Conservation (phyloP, 2,888 invertebrate genomes). For the Myopa tessellatipennis region DNA sequence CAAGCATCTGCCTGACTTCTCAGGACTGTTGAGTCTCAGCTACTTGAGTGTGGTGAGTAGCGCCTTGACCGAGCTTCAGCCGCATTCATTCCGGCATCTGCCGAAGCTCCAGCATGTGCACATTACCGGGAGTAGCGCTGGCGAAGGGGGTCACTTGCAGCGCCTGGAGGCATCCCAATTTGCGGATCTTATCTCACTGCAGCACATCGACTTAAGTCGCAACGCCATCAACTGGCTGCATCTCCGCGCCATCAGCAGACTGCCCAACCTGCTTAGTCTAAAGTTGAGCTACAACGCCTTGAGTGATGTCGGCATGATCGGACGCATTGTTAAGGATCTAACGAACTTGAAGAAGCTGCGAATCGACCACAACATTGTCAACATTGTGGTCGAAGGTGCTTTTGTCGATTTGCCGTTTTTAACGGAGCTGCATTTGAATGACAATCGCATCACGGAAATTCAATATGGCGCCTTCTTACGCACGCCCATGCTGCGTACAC, state of each 20-base stretch:
- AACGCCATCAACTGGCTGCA: conserved; percentile 84
- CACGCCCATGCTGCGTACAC: conserved; percentile 77
- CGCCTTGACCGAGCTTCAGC: conserved; percentile 75
- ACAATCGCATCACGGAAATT: conserved; percentile 80
- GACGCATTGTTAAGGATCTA: conserved; percentile 80
- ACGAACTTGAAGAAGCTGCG: conserved; percentile 78
- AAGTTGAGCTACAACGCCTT: conserved; percentile 80
- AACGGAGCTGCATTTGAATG: conserved; percentile 75
- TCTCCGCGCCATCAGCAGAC: conserved; percentile 76
- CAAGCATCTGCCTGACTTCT: conserved; percentile 80
- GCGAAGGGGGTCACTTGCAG: conserved; percentile 75
- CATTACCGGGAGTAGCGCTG: conserved; percentile 70
- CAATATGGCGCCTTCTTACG: conserved; percentile 85
- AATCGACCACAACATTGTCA: conserved; percentile 79
- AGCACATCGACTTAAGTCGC: conserved; percentile 79
- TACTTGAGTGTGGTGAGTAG: conserved; percentile 81
- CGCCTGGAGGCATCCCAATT: conserved; percentile 80
- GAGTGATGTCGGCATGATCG: conserved; percentile 83
- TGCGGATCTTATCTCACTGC: conserved; percentile 76
- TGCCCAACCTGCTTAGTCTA: conserved; percentile 79
- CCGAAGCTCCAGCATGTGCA: conserved; percentile 81
- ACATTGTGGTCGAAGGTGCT: conserved; percentile 79
- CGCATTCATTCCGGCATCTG: conserved; percentile 78
- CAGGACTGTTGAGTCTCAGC: conserved; percentile 77
- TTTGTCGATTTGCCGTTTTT: conserved; percentile 82